phyloP scores from a whole-genome alignment of 2,113 vertebrate species.

The Piprites chloris region DNA sequence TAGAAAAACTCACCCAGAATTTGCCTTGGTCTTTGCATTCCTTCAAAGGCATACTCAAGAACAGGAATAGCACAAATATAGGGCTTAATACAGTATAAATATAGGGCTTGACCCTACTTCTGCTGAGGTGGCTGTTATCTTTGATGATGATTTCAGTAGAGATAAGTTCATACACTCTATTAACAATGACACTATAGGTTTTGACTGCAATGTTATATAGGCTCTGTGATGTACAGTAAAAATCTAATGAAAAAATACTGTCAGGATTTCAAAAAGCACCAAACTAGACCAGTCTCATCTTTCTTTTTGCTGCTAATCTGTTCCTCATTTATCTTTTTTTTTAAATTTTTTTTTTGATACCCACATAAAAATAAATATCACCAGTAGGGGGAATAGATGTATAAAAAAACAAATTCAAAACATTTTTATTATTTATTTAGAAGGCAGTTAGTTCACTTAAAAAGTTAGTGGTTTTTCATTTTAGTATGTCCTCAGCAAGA shows the following conservation, averaged over 20 bases:
- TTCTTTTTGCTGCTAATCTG: slow-evolving; percentile 1
- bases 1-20: not conserved
- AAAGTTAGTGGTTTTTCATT: slow-evolving; percentile 59
- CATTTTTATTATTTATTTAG: slow-evolving; percentile 65
- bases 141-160: not conserved
- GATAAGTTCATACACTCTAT: not conserved
- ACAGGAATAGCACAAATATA: not conserved
- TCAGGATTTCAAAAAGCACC: not conserved
- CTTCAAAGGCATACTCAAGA: not conserved
- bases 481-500: not conserved
- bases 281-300: not conserved
- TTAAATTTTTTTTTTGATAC: not conserved
- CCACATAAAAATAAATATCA: slow-evolving; percentile 78
- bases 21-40: not conserved
- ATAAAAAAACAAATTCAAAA: slow-evolving; percentile 75
- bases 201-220: not conserved
- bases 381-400: slow-evolving; percentile 83
- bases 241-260: not conserved
- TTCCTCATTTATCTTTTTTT: not conserved
- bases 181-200: not conserved
- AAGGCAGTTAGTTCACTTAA: slow-evolving; percentile 26
- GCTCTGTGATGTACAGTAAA: not conserved
- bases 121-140: not conserved
- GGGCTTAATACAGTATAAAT: not conserved
- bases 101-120: not conserved